Evolutionary conservation across 2,797 vertebrate genomes (phyloP).

Genomic region (Coregonus sp.): DNA sequence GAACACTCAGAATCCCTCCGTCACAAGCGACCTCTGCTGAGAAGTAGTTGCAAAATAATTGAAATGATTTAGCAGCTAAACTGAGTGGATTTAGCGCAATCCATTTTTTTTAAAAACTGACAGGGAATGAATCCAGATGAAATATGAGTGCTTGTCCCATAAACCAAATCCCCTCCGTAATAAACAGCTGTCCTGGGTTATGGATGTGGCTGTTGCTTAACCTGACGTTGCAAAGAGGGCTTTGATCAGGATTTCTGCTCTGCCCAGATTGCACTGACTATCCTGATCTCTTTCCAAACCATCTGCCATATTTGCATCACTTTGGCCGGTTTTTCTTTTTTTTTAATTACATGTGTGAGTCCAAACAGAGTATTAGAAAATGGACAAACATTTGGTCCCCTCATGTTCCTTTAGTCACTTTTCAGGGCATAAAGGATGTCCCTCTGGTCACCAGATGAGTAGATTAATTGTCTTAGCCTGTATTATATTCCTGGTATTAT

Average conservation of each 20-base stretch:
- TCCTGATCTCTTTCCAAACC: conserved; percentile 50
- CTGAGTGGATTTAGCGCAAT: conserved; percentile 60
- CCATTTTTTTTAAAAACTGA: conserved; percentile 55
- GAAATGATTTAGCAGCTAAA: conserved; percentile 64
- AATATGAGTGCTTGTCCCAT: conserved; percentile 61
- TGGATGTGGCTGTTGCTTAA: conserved; percentile 66
- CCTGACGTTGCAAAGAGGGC: conserved; percentile 56
- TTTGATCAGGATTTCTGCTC: conserved; percentile 70
- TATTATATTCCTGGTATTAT: conserved; percentile 8
- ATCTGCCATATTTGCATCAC: conserved; percentile 57
- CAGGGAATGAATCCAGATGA: conserved; percentile 69
- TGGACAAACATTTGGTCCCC: conserved; percentile 13
- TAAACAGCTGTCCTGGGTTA: conserved; percentile 73
- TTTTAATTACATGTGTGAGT: conserved; percentile 40
- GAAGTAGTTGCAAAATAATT: conserved; percentile 61
- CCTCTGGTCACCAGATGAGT: conserved; percentile 14
- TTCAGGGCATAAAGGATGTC: conserved; percentile 9
- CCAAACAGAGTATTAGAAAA: conserved; percentile 25
- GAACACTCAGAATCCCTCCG: conserved; percentile 9
- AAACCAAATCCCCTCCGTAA: conserved; percentile 66
- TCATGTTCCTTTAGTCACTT: neutral
- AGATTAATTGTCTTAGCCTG: neutral
- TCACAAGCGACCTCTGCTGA: conserved; percentile 47
- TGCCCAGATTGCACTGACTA: conserved; percentile 38
- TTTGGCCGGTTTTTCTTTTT: conserved; percentile 33